Evolutionary conservation across 1,140 invertebrate genomes (phyloP).

Genomic region (Aphelenchoides fujianensis): DNA sequence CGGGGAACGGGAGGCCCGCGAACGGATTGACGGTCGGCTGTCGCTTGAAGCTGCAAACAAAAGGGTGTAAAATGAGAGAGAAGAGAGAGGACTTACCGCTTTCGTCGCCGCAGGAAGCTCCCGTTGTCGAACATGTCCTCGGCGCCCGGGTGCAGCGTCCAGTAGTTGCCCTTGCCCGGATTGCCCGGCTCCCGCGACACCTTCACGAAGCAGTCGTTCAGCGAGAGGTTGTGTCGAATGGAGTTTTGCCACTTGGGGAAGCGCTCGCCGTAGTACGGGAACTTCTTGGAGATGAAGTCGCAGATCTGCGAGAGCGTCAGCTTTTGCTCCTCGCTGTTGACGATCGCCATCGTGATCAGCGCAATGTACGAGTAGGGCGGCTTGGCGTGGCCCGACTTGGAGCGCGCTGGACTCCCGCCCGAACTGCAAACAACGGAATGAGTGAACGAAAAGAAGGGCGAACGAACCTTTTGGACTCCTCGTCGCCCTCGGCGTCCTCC

Average conservation of each 20-base stretch:
- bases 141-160: constrained; percentile 91
- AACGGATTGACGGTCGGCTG: constrained; percentile 2
- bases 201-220: constrained; percentile 98
- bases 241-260: constrained; percentile 95
- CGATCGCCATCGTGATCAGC: constrained; percentile 87
- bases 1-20: not conserved
- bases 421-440: constrained; percentile 11
- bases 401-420: constrained; percentile 14
- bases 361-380: constrained; percentile 97
- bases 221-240: constrained; percentile 88
- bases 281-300: constrained; percentile 97
- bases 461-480: no score
- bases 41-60: constrained; percentile 12
- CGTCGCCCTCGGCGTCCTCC: constrained; percentile 42
- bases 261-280: constrained; percentile 90
- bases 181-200: constrained; percentile 95
- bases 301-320: constrained; percentile 93
- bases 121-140: constrained; percentile 99
- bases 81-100: constrained; percentile 90
- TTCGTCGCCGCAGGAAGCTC: constrained; percentile 85
- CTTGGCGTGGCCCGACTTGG: constrained; percentile 72
- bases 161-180: constrained; percentile 97
- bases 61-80: not conserved
- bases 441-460: not conserved
- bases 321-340: constrained; percentile 93